Evolutionary conservation across 2,797 vertebrate genomes (phyloP), one percentile per base, ranked within the genome.

Genomic region (Loriculus beryllinus): DNA sequence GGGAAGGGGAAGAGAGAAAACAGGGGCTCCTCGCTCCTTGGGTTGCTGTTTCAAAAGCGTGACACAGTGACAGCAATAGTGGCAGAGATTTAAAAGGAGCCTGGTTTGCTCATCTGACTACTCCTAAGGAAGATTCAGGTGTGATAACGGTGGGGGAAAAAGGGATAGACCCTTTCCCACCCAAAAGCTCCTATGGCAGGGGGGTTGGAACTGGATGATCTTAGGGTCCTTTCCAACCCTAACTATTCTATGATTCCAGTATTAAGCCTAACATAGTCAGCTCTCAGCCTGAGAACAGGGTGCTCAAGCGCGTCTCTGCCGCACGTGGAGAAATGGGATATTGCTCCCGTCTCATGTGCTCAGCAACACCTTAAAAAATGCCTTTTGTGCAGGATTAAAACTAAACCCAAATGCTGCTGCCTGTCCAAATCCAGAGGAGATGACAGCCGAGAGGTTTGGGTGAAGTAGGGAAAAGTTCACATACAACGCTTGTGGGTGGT

Each of bases 391-490:
- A 7, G 76, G n/a, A 19, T 49, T 65, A 75, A 92, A 94, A 88
- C 47, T 60, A 91, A 93, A 63, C 28, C 57, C 82, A 93, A 95
- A 91, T 57, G 54, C 70, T 86, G 83, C 74, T 88, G 70, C 76
- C 51, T 86, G 76, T 60, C 85, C 82, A 86, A 82, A 81, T 42
- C 62, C 43, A 69, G 72, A 92, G 89, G 76, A 91, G 96, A 87
- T 60, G 87, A 85, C 83, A 94, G 88, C 79, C 9, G 14, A 86
- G 57, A 63, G 39, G 52, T 86, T 87, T 7, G 17, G 75, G 52
- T 62, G 52, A 96, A 96, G 86, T 56, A 14, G 20, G 94, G 90
- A 81, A 88, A 91, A 91, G 92, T 92, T 96, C 78, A 39, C 69
- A 62, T 87, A 83, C 62, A 90, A 69, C 3, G 0, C 69, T 74